Evolutionary conservation across 2,888 invertebrate genomes (phyloP), one percentile per base, ranked within the genome.

Genomic region (Amorpha juglandis): DNA sequence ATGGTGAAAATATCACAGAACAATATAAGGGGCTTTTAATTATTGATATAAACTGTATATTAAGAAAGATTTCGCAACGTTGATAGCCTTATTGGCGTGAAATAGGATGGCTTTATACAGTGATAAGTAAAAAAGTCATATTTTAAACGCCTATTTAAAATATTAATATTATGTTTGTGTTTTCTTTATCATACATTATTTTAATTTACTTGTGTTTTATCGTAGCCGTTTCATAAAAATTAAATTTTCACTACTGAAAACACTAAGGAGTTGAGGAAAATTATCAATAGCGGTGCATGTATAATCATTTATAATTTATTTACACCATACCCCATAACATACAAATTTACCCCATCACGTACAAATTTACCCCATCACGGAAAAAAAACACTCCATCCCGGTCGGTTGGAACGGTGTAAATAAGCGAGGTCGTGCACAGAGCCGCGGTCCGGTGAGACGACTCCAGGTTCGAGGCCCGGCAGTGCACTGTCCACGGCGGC

Each of bases 381-480:
- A 27, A 38, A 38, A 38, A 35, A 1, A 0, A 12, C 3, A 50
- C 50, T 16, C 50, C 50, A 50, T 19, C 50, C 9, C 50, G 50
- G 50, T 50, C 27, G 27, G 27, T 50, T 19, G 38, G 55, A 35
- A 55, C 55, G 35, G 58, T 42, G 58, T 58, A 58, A 58, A 58
- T 58, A 42, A 58, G 58, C 58, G 58, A 58, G 58, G 58, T 58
- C 19, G 38, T 35, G 35, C 52, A 63, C 66, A 88, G 89, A 67
- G 35, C 58, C 51, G 45, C 64, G 96, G 78, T 96, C 96, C 75
- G 96, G 97, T 75, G 96, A 96, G 82, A 95, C 95, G 75, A 97
- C 97, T 71, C 96, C 96, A 70, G 90, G 94, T 84, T 98, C 98
- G 77, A 95, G 98, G 86, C 98, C 98, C 72, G 96, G 96, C 88